Percentiles rank a stretch among this genome's conserved stretches.
Conservation (phyloP, 2,888 invertebrate species). For the Artemia sinica region DNA sequence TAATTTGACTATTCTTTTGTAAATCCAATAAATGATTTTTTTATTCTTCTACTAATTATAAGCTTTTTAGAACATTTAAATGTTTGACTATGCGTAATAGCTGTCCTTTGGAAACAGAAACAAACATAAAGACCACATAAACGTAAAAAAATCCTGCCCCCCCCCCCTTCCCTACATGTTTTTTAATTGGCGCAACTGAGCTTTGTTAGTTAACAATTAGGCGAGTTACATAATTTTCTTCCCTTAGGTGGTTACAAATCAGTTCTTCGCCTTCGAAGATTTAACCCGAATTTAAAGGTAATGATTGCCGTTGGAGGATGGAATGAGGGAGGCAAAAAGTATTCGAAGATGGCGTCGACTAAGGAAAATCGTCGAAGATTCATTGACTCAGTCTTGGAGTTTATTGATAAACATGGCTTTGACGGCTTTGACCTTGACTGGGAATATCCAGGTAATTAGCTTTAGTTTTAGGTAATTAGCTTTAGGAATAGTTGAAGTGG, state of each 20-base stretch:
- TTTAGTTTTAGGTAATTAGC: background rate
- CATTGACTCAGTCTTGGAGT: constrained; percentile 51
- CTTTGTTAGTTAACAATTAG: no score
- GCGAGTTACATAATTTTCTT: background rate
- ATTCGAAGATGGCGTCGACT: constrained; percentile 28
- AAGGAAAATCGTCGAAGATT: constrained; percentile 43
- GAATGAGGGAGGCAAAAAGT: constrained; percentile 31
- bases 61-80: no score
- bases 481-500: no score
- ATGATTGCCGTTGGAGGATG: constrained; percentile 35
- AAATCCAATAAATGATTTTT: no score
- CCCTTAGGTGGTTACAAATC: constrained; percentile 27
- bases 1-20: no score
- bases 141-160: no score
- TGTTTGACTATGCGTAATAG: no score
- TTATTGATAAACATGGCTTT: constrained; percentile 60
- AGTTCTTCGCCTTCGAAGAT: constrained; percentile 29
- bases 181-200: no score
- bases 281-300: constrained; percentile 30
- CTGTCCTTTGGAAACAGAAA: no score
- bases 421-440: constrained; percentile 85
- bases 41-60: no score
- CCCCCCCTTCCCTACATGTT: no score
- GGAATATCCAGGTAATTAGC: constrained; percentile 66
- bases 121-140: no score